Base-by-base conservation (phyloP, 2,113 vertebrate species). In the Speoplatyrhinus poulsoni region DNA sequence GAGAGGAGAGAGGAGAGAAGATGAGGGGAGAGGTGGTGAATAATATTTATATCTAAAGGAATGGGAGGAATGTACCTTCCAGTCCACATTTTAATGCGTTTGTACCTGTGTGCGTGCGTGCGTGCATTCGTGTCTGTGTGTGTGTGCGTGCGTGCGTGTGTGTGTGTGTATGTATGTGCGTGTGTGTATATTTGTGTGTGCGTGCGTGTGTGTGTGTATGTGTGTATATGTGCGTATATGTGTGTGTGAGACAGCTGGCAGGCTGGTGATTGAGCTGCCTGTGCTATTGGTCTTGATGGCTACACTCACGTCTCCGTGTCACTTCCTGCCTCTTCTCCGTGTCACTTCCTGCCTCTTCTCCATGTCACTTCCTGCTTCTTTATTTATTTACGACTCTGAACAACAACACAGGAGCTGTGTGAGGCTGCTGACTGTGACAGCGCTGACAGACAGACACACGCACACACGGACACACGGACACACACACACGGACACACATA, bases 211-310 rank as follows among this genome's bases (percentile, higher is more conserved):
- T 53, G 32, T 6, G 12, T 46, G 32, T 62, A 50, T 57, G 60
- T 11, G 46, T 52, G 17, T 8, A 19, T 61, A 46, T 55, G 57
- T 19, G 1, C 5, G 46, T 47, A 12, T 53, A 32, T 1, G 57
- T 36, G 56, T 61, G 32, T 52, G 26, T 77, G 79, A 79, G 86
- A 80, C 79, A 85, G 77, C 71, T 75, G 63, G 74, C 76, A 80
- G 72, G 65, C 57, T 74, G 79, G 50, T 85, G 85, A 89, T 79
- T 81, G 87, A 89, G 80, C 73, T 66, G 68, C 85, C 83, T 84
- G 81, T 75, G 69, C 79, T 65, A 73, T 76, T 81, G 73, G 69
- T 71, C 68, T 77, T 86, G 82, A 76, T 50, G 32, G 46, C 61
- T 54, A 70, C 59, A 68, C 78, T 65, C 67, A 62, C 77, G 68